Evolutionary conservation across 2,888 invertebrate genomes (phyloP).

Genomic region (Eristalis pertinax): DNA sequence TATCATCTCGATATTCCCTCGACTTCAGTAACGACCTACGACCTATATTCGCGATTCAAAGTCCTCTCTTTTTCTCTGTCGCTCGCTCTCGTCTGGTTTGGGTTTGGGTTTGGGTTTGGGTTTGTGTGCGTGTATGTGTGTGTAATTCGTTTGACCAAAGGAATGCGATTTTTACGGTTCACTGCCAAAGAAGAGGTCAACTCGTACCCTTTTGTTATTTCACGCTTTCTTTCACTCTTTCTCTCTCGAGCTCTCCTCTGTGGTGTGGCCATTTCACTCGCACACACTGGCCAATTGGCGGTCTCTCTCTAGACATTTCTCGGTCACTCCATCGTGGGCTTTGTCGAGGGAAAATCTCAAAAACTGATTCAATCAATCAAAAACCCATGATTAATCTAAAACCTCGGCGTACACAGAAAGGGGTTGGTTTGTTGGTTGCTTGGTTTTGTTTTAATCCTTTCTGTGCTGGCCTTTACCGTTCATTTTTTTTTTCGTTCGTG

Average conservation of each 20-base stretch:
- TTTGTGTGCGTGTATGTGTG: constrained; percentile 27
- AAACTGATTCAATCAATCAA: constrained; percentile 72
- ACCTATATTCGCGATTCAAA: constrained; percentile 65
- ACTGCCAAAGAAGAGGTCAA: constrained; percentile 70
- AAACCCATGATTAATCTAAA: constrained; percentile 72
- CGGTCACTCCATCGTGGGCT: constrained; percentile 1
- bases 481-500: neutral
- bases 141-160: constrained; percentile 70
- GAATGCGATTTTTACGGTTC: constrained; percentile 70
- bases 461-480: constrained; percentile 13
- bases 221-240: constrained; percentile 7
- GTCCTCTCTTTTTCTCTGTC: neutral
- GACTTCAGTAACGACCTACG: constrained; percentile 55
- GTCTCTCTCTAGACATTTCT: neutral
- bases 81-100: neutral
- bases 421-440: constrained; percentile 39
- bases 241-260: neutral
- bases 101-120: too few species aligned
- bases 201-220: constrained; percentile 60
- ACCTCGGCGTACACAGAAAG: constrained; percentile 53
- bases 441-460: constrained; percentile 55
- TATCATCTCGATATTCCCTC: constrained; percentile 59
- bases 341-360: constrained; percentile 56
- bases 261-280: neutral
- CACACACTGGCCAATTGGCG: neutral